Conservation (phyloP, 2,113 vertebrate species). For the Puntigrus tetrazona region DNA sequence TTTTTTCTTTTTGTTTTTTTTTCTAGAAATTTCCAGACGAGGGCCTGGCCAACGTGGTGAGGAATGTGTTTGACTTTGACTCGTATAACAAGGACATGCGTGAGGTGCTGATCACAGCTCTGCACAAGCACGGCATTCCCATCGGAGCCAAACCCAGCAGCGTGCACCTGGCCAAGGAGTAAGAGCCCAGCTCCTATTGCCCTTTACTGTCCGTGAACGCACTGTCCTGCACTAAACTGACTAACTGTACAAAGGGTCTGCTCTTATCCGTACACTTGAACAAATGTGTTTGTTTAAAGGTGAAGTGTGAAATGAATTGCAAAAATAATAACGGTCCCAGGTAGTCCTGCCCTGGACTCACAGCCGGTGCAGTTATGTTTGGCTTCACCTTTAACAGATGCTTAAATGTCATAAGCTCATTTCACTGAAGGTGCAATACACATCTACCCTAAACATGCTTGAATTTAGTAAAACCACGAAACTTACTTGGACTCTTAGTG, state of each 20-base stretch:
- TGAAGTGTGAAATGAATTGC: not conserved
- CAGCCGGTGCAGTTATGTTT: not conserved
- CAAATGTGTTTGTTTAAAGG: not conserved
- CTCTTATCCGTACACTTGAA: not conserved
- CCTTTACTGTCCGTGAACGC: not conserved
- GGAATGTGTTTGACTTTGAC: constrained; percentile 97
- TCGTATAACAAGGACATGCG: constrained; percentile 91
- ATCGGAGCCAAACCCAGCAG: constrained; percentile 90
- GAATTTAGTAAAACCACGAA: not conserved
- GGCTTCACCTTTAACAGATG: not conserved
- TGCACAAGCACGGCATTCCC: constrained; percentile 95
- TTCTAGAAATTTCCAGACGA: constrained; percentile 91
- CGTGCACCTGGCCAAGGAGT: constrained; percentile 95
- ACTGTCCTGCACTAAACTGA: not conserved
- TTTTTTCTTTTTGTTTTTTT: not conserved
- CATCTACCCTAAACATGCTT: not conserved
- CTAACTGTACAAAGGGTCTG: not conserved
- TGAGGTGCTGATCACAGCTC: constrained; percentile 85
- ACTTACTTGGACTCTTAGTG: not conserved
- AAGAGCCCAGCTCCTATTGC: constrained; percentile 71
- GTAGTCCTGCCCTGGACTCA: not conserved
- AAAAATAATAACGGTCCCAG: not conserved
- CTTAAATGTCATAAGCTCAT: not conserved
- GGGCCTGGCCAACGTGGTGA: constrained; percentile 90
- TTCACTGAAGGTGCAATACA: not conserved